Evolutionary conservation across 2,113 vertebrate species (phyloP), one percentile per base, ranked within the genome.

Genomic region (Urocolius indicus): DNA sequence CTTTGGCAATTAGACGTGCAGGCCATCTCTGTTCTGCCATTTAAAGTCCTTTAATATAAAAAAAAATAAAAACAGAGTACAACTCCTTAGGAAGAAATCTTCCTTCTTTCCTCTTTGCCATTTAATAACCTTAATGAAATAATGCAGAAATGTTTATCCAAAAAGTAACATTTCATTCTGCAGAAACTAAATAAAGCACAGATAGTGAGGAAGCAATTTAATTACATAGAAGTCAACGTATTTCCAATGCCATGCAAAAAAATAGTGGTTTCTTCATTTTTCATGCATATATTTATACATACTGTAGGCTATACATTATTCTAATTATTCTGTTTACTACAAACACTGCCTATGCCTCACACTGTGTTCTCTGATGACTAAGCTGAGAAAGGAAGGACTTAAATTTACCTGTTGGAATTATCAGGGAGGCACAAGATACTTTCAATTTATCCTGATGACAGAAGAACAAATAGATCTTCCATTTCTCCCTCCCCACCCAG

Each of bases 1-100:
- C 62, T 92, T 63, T 86, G 80, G 71, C 91, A 92, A 93, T 94
- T 85, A 94, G 49, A 96, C 91, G 95, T 80, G 87, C 32, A 66
- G 75, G 14, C 66, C 67, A 77, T 46, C 46, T 95, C 55, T 2
- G 1, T 23, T 75, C 59, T 88, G 82, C 84, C 89, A 95, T 96
- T 96, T 95, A 45, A 81, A 94, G 27, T 88, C 45, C 12, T 36
- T 79, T 43, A 63, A 12, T 32, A 67, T 32, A 41, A 38, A 85
- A 88, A 94, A 87, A 89, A 81, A 21, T 4, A 8, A 58, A 84
- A 36, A 9, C 6, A 19, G 16, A 67, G 52, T 1, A 58, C 34
- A 90, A 16, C 22, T 72, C 51, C 52, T 49, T 45, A 81, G 36
- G 30, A 86, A 75, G 14, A 81, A 91, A 59, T 61, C 45, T 73